Conservation (phyloP, 2,797 vertebrate genomes). For the Nyctalus aviator region DNA sequence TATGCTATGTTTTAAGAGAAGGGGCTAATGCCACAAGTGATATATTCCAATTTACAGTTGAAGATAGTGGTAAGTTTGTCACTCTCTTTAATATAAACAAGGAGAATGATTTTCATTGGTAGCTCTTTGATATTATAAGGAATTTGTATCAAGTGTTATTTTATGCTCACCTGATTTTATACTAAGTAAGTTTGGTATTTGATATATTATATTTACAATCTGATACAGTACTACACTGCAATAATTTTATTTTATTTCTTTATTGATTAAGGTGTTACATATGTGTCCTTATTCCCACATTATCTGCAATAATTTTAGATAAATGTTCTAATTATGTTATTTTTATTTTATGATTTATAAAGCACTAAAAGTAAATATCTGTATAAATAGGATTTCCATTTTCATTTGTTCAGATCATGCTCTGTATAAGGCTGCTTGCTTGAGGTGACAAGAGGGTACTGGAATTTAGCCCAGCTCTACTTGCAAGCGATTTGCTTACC, state of each 20-base stretch:
- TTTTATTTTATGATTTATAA: conserved; percentile 26
- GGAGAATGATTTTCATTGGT: neutral
- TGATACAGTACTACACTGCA: neutral
- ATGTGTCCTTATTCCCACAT: no score
- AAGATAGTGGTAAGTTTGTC: conserved; percentile 93
- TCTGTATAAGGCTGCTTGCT: neutral
- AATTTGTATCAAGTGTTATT: neutral
- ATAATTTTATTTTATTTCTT: neutral
- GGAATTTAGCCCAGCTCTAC: neutral
- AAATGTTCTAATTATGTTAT: neutral
- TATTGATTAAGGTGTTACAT: no score
- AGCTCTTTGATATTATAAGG: neutral
- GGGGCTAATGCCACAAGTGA: conserved; percentile 93
- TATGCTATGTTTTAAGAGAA: conserved; percentile 95
- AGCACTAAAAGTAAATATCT: neutral
- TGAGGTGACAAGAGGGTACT: neutral
- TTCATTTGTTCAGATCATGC: neutral
- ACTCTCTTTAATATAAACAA: neutral
- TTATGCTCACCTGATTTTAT: neutral
- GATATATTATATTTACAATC: neutral
- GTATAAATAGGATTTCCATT: neutral
- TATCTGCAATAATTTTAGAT: neutral
- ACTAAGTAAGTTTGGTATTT: neutral
- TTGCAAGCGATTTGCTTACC: neutral
- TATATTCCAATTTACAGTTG: conserved; percentile 94